Evolutionary conservation across 2,888 invertebrate genomes (phyloP), one percentile per base, ranked within the genome.

Genomic region (Scaptomyza parva): DNA sequence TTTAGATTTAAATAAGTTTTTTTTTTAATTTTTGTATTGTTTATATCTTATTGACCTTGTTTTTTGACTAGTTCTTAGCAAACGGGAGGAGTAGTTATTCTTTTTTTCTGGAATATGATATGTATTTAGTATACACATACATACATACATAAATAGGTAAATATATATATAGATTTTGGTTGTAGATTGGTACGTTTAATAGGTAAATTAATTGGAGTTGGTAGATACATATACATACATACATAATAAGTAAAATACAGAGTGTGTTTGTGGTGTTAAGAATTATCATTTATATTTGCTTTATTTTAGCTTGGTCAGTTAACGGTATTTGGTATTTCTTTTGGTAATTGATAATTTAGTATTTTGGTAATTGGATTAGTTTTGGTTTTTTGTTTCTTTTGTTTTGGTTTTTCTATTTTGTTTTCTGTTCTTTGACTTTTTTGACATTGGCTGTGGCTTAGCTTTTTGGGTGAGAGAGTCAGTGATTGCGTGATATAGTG

Each of bases 401-500:
- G n/a, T 14, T 33, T 12, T 9, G n/a, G n/a, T 60, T 59, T 8
- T 37, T 17, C 43, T 18, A 17, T 9, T 37, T 9, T 48, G n/a
- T 14, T 33, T 12, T 9, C 1, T 22, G 22, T 2, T 14, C 14
- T 33, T 60, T 22, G 17, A 33, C 24, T 12, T 68, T 59, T 22
- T 57, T 24, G 45, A 20, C 28, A 50, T 52, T 33, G 61, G 60
- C 55, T 74, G 63, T 73, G 48, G 61, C 53, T 63, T 83, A 68
- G 70, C 66, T 64, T n/a, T n/a, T n/a, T 64, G 66, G 58, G 83
- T 70, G 71, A 86, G 60, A 86, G 60, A 82, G 63, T 85, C 69
- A 40, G 79, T 66, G 67, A 67, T 72, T 66, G 67, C 60, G 76
- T 78, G 72, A 72, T 54, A 55, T 41, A 57, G 79, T 79, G 86